Evolutionary conservation across 2,888 invertebrate genomes (phyloP), one percentile per base, ranked within the genome.

Genomic region (Lasioglossum vierecki): DNA sequence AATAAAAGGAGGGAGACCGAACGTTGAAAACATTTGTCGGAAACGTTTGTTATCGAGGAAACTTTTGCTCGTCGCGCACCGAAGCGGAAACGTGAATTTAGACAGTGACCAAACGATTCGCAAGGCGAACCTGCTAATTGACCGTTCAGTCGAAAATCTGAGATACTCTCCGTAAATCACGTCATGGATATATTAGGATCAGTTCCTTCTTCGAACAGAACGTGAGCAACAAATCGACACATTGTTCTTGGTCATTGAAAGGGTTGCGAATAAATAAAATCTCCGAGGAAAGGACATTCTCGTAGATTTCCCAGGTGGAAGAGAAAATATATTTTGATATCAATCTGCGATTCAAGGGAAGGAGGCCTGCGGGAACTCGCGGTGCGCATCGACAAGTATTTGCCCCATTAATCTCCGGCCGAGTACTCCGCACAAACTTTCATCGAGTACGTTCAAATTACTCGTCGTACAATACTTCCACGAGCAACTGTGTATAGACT

Each of bases 121-220:
- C 39, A 60, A 60, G 18, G n/a, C 53, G 44, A 13, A 82, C 68
- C 39, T 73, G 84, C 60, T 84, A 84, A 84, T 82, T 82, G 82
- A n/a, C 0, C 70, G 15, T 30, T 35, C 77, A 49, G 73, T 60
- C 76, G 82, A 77, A 73, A 73, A 74, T 77, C 68, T 22, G 73
- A 74, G 44, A 82, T 84, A 82, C 73, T n/a, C 26, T 63, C 30
- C 60, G 26, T 5, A 26, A 26, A 63, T 63, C 11, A 13, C 30
- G 60, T 63, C 60, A 63, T 26, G 60, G 60, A 15, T 63, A 63
- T 63, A 63, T 63, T 13, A 46, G 13, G 44, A 13, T 44, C 44
- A 13, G 44, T 44, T 13, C 4, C 11, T 44, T 44, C 44, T 39
- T 39, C 4, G 4, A 39, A 5, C 39, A 5, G 4, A 39, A 39